Evolutionary conservation across 1,140 invertebrate species (phyloP).

Genomic region (Ceratosolen fusciceps): DNA sequence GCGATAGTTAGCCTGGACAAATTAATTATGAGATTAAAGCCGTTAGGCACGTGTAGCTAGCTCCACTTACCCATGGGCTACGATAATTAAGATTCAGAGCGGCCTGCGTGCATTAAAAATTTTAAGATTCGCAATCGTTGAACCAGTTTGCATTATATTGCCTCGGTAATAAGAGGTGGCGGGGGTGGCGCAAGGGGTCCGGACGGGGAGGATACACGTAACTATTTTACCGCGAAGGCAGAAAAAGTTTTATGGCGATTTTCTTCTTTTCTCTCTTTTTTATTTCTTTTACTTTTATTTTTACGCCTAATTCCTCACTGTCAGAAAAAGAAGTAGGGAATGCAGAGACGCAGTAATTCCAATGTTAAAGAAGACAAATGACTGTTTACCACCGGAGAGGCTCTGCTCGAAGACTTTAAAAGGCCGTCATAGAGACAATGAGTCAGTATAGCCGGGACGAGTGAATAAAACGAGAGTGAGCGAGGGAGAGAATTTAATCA

Average conservation of each 20-base stretch:
- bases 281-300: no score
- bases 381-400: slow-evolving; percentile 34
- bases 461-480: slow-evolving; percentile 4
- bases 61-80: no score
- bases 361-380: slow-evolving; percentile 46
- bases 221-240: neutral
- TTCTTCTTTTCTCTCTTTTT: no score
- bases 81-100: no score
- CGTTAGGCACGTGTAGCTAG: no score
- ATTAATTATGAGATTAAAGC: no score
- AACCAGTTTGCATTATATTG: no score
- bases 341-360: slow-evolving; percentile 37
- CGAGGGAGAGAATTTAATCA: slow-evolving; percentile 45
- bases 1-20: no score
- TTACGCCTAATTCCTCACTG: slow-evolving; percentile 41
- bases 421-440: slow-evolving; percentile 40
- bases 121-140: neutral
- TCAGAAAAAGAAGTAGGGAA: slow-evolving; percentile 30
- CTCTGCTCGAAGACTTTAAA: slow-evolving; percentile 26
- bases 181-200: no score
- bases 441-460: slow-evolving; percentile 16
- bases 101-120: neutral
- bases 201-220: no score
- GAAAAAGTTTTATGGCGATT: neutral
- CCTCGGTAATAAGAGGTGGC: no score